Evolutionary conservation across 2,113 vertebrate genomes (phyloP).

Genomic region (Tupaia tana): DNA sequence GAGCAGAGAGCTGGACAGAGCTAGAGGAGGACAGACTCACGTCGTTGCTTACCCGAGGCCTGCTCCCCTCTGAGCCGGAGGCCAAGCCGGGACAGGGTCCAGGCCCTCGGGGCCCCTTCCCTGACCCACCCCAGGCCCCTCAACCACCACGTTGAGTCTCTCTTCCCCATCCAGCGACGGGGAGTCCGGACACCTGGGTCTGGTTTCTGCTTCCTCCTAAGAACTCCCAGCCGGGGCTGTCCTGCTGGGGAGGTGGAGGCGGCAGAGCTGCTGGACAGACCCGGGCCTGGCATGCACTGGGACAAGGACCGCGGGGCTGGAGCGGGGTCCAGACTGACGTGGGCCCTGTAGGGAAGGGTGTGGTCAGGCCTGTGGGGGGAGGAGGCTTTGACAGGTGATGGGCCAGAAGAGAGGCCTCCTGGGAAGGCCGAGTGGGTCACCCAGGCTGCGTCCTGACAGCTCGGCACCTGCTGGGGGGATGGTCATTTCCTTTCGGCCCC

Average conservation of each 20-base stretch:
- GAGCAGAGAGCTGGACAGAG: not conserved
- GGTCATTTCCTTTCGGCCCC: not conserved
- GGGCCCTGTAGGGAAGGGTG: not conserved
- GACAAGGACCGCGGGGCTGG: not conserved
- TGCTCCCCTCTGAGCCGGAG: not conserved
- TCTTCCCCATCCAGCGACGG: not conserved
- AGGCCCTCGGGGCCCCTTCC: not conserved
- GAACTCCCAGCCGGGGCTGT: not conserved
- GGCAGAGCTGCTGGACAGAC: not conserved
- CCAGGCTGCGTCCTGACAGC: not conserved
- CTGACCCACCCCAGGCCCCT: fast-evolving
- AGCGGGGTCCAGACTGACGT: not conserved
- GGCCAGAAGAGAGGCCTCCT: not conserved
- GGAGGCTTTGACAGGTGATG: not conserved
- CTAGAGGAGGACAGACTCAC: not conserved
- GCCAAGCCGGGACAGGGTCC: not conserved
- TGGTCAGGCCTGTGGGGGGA: slow-evolving; percentile 4
- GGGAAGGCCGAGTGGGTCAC: not conserved
- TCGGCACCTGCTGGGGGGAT: slow-evolving; percentile 33
- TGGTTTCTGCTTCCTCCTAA: slow-evolving; percentile 7
- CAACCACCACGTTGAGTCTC: not conserved
- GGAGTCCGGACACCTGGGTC: not conserved
- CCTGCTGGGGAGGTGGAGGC: fast-evolving
- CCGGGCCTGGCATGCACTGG: not conserved
- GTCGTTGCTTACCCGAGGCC: not conserved